Base-by-base conservation (phyloP, 2,113 vertebrate species). In the Corythornis vintsioides region DNA sequence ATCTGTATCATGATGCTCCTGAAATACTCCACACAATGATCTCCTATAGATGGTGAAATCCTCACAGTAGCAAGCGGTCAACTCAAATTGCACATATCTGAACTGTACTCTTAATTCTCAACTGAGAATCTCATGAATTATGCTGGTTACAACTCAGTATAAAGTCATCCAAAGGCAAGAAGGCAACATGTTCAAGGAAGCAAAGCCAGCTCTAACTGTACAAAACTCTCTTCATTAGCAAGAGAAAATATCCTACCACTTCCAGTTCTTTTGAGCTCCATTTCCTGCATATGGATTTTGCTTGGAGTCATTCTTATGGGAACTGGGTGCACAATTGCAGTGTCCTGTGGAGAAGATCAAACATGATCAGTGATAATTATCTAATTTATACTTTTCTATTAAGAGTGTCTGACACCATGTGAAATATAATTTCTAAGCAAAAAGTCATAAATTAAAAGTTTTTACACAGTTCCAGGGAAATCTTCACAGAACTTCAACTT, bases 241-340 rank as follows among this genome's bases (percentile, higher is more conserved):
- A 84, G 11, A 67, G 20, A 88, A 88, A 88, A 83, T 40, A 73
- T 43, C 95, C 98, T 97, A 99, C 99, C 99, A 48, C 98, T 99
- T 98, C 98, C 98, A 45, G 98, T 98, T 95, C 99, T 98, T 97
- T 99, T 99, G 86, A 99, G 98, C 91, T 99, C 99, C 99, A 99
- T 99, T 97, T 99, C 99, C 97, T 99, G 99, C 99, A 99, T 99
- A 96, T 99, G 99, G 94, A 99, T 99, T 98, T 99, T 99, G 98
- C 99, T 99, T 91, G 99, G 99, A 29, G 99, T 99, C 99, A 99
- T 99, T 83, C 99, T 98, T 92, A 99, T 99, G 86, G 99, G 98
- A 90, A 99, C 99, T 19, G 99, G 99, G 92, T 99, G 99, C 81
- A 99, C 99, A 89, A 99, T 99, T 92, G 99, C 99, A 21, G 99